Conservation (phyloP, 2,113 vertebrate genomes). For the Notarius lentiginosus region DNA sequence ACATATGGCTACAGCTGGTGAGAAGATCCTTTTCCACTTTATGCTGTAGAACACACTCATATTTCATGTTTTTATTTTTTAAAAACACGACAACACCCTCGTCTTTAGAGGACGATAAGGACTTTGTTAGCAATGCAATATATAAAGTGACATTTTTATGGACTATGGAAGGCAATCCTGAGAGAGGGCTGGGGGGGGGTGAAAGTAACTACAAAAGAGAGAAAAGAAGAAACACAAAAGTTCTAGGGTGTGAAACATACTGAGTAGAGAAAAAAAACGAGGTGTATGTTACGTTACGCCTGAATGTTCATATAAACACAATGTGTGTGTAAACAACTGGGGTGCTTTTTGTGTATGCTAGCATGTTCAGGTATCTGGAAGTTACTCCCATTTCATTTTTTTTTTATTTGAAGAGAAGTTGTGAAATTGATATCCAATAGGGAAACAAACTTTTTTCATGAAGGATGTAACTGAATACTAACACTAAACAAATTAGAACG, state of each 20-base stretch:
- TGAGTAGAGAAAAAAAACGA: neutral
- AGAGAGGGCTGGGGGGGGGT: neutral
- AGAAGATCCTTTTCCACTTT: conserved; percentile 39
- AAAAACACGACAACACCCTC: neutral
- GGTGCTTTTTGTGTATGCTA: neutral
- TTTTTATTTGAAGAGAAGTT: neutral
- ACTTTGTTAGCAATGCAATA: neutral
- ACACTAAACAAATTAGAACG: neutral
- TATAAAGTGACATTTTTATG: neutral
- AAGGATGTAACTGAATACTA: neutral
- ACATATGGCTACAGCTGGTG: conserved; percentile 93
- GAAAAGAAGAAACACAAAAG: neutral
- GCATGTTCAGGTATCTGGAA: neutral
- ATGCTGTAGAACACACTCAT: neutral
- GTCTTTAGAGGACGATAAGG: neutral
- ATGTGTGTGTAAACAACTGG: neutral
- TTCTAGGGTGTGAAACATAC: neutral
- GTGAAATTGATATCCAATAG: neutral
- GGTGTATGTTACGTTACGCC: neutral
- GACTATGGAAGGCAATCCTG: neutral
- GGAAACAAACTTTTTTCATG: neutral
- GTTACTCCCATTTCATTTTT: neutral
- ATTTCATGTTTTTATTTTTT: neutral
- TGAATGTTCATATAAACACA: neutral
- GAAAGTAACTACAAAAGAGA: neutral